Base-by-base conservation (phyloP, 35 echinoderm and acorn worm species). In the Lytechinus pictus region DNA sequence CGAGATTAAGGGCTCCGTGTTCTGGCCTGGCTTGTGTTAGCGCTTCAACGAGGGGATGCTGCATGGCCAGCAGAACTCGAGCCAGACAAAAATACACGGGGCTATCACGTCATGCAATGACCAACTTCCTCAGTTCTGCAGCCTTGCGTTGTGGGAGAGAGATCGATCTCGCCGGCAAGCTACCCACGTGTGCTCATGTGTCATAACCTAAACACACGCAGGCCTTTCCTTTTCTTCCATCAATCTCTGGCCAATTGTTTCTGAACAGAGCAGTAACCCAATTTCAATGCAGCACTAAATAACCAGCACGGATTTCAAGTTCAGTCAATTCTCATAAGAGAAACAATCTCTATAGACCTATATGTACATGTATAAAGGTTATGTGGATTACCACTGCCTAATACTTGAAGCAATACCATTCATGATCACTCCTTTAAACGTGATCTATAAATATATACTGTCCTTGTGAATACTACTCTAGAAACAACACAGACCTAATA, bases 11-110 rank as follows among this genome's bases (percentile, higher is more conserved):
- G 88, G 88, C 88, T 90, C 28, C 52, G 27, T 21, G 27, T 29
- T 90, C 88, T 90, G 88, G 29, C 88, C 88, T 90, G 88, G 88
- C 88, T 90, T 90, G 88, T 90, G 28, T 90, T 90, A 90, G 28
- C 9, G 29, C 88, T 54, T 90, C 28, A 52, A 90, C 28, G 88
- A 54, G 88, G 88, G 16, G 86, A 16, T 44, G 52, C 8, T 52
- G 88, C 88, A 44, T 90, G 88, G 88, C 88, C 88, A 54, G 88
- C 4, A 90, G 52, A 90, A 54, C 27, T 90, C 88, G 10, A 52
- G 88, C 52, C 88, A 90, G 88, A 90, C 88, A 90, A 90, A 90
- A 90, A 90, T 90, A 90, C 88, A 90, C 88, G 19, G 16, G 52
- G 88, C 29, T 52, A 90, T 90, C 88, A 54, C 88, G 88, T 90